Percentiles rank a stretch among this genome's conserved stretches.
Evolutionary conservation across 2,113 vertebrate genomes (phyloP).

Genomic region (Pterocles orientalis): DNA sequence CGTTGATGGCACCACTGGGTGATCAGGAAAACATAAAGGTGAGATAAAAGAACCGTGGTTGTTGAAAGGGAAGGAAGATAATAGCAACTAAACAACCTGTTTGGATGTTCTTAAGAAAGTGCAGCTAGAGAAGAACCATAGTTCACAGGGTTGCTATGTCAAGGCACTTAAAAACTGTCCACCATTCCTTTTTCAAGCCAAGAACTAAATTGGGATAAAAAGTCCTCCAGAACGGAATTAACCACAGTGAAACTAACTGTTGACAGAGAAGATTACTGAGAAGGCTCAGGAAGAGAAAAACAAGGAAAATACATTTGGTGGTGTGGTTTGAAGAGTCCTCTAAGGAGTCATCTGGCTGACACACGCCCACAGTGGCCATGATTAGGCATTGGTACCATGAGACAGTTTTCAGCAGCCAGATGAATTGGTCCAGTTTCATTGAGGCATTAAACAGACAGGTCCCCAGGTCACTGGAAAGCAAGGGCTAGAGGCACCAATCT

Average conservation of each 20-base stretch:
- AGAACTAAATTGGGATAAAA: background rate
- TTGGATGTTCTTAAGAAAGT: background rate
- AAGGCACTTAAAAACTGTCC: background rate
- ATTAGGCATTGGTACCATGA: background rate
- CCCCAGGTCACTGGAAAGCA: background rate
- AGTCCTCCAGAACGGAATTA: background rate
- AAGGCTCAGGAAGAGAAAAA: background rate
- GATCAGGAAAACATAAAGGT: background rate
- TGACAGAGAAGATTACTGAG: background rate
- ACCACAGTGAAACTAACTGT: background rate
- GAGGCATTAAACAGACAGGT: background rate
- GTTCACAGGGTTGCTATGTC: background rate
- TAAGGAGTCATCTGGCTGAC: background rate
- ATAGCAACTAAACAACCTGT: background rate
- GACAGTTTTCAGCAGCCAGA: background rate
- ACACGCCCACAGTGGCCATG: fast-evolving
- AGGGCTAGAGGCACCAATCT: background rate
- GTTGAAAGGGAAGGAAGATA: background rate
- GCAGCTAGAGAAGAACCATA: background rate
- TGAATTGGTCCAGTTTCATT: background rate
- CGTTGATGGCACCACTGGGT: background rate
- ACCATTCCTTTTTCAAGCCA: background rate
- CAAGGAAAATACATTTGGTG: background rate
- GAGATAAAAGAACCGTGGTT: background rate
- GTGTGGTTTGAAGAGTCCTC: background rate